Conservation (phyloP, 1,140 invertebrate species). For the Bathynomus jamesi region DNA sequence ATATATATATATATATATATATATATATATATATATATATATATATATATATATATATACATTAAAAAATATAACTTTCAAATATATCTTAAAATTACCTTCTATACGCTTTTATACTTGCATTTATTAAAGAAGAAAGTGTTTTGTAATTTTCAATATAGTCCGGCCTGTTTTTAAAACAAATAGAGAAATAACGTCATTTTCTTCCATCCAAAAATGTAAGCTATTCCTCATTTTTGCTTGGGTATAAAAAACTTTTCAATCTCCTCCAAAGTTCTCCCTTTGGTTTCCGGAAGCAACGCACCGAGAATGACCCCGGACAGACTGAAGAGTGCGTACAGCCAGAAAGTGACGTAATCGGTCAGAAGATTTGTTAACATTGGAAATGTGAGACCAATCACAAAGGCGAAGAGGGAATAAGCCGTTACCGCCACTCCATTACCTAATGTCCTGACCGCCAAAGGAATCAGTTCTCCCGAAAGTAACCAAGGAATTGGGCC, state of each 20-base stretch:
- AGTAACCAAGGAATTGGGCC: conserved; percentile 67
- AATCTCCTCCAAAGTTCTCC: conserved; percentile 48
- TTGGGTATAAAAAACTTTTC: conserved; percentile 33
- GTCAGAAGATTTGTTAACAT: conserved; percentile 33
- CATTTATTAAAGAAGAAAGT: too few species aligned
- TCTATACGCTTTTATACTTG: too few species aligned
- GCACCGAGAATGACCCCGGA: conserved; percentile 43
- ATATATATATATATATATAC: too few species aligned
- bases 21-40: too few species aligned
- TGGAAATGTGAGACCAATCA: conserved; percentile 47
- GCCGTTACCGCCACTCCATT: conserved; percentile 43
- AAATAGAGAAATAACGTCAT: too few species aligned
- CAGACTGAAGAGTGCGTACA: conserved; percentile 37
- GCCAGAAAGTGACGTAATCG: conserved; percentile 37
- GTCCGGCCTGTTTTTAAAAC: too few species aligned
- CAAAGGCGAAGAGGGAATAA: conserved; percentile 42
- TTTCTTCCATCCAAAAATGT: too few species aligned
- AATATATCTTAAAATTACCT: too few species aligned
- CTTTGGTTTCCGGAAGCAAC: conserved; percentile 49
- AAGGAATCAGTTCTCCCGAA: conserved; percentile 47
- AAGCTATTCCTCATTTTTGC: not conserved
- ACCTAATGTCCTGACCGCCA: conserved; percentile 42
- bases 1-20: too few species aligned
- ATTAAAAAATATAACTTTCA: too few species aligned
- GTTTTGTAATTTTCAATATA: too few species aligned